Conservation (phyloP, 2,113 vertebrate species). For the Saccopteryx leptura region DNA sequence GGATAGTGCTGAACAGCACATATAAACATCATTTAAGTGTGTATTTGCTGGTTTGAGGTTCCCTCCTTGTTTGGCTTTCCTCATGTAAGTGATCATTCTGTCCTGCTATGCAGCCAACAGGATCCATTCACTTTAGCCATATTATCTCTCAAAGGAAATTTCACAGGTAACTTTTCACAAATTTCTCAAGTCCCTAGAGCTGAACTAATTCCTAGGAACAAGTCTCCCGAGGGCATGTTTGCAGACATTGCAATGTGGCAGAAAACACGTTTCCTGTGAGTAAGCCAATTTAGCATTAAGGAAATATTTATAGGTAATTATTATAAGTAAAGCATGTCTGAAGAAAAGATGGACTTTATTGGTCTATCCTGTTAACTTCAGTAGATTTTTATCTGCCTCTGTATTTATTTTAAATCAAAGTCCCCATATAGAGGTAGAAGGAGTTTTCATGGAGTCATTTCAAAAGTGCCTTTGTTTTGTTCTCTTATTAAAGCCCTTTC, state of each 20-base stretch:
- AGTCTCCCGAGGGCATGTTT: neutral
- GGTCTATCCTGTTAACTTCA: neutral
- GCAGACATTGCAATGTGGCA: neutral
- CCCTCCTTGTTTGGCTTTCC: neutral
- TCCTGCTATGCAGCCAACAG: neutral
- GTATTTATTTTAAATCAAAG: slow-evolving; percentile 55
- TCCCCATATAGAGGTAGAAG: neutral
- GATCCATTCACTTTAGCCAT: neutral
- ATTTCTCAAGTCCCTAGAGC: slow-evolving; percentile 4
- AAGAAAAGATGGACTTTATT: neutral
- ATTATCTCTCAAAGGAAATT: neutral
- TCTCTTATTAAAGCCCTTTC: slow-evolving; percentile 42
- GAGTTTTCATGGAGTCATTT: slow-evolving; percentile 58
- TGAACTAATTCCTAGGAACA: slow-evolving; percentile 6
- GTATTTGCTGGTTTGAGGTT: neutral
- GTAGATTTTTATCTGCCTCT: slow-evolving; percentile 5
- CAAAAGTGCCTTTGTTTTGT: slow-evolving; percentile 49
- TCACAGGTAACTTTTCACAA: neutral
- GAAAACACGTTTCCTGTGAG: neutral
- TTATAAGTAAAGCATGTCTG: neutral
- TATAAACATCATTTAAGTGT: neutral
- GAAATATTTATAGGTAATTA: slow-evolving; percentile 39
- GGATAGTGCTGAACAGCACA: neutral
- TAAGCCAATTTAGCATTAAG: neutral
- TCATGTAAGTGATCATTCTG: neutral